These are phyloP conservation scores for Bombus ignitus DNA, from an alignment of 1,140 invertebrate species.

Conservation along the genomic window DNA sequence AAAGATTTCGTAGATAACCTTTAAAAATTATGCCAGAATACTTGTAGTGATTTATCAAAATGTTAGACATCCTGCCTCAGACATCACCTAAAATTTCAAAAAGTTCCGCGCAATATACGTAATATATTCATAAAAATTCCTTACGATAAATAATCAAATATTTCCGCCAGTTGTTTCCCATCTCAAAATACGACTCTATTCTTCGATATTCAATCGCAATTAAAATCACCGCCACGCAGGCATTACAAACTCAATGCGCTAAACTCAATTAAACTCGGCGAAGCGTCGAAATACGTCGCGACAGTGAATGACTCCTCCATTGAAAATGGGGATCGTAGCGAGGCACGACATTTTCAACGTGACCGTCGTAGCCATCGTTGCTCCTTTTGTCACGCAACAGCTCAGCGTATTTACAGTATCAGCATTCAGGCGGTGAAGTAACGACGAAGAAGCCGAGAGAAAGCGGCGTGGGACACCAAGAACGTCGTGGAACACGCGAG, in stretches of 20 bases:
- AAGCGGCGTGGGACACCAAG: background rate
- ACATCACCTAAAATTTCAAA: background rate
- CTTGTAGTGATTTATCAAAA: no score
- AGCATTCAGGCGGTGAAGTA: constrained; percentile 43
- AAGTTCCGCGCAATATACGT: background rate
- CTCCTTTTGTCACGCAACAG: constrained; percentile 42
- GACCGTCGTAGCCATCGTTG: background rate
- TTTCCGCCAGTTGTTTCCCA: background rate
- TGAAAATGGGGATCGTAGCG: background rate
- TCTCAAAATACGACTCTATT: background rate
- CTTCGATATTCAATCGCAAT: background rate
- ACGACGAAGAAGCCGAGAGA: constrained; percentile 49
- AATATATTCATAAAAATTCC: background rate
- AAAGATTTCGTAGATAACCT: background rate
- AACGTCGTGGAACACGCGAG: constrained; percentile 14
- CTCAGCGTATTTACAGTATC: constrained; percentile 43
- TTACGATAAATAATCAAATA: background rate
- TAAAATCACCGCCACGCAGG: no score
- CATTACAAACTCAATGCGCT: background rate
- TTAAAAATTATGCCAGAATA: background rate
- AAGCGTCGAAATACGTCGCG: background rate
- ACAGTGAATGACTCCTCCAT: constrained; percentile 27
- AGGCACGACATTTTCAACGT: constrained; percentile 12
- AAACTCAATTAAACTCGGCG: background rate
- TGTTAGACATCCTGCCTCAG: no score